Base-by-base conservation (phyloP, 2,113 vertebrate species). In the Pterocles orientalis region DNA sequence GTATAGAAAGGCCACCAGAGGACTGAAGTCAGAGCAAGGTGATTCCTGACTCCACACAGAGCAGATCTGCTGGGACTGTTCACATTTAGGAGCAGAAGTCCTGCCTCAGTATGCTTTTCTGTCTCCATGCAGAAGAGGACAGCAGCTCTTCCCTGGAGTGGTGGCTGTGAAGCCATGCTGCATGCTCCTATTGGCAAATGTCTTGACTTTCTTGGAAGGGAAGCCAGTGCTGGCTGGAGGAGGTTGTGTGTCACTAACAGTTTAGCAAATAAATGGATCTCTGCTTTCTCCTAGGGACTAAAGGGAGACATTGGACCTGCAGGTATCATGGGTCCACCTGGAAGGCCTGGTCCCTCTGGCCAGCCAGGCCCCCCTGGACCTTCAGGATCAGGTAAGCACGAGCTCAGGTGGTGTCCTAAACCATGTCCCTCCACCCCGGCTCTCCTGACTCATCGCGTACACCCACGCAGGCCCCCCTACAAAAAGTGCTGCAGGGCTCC, bases 331-430 rank as follows among this genome's bases (percentile, higher is more conserved):
- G 99, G 99, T 93, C 99, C 99, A 23, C 97, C 98, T 45, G 99
- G 99, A 39, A 98, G 98, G 50, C 99, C 98, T 70, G 99, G 99
- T 62, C 86, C 98, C 82, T 97, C 98, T 68, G 99, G 99, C 50
- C 98, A 98, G 91, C 98, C 99, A 1, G 99, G 99, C 20, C 98
- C 97, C 66, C 99, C 99, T 47, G 99, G 99, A 87, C 95, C 98
- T 12, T 98, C 98, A 33, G 98, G 98, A 61, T 97, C 98, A 98
- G 99, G 99, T 99, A 97, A 98, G 97, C 47, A n/a, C 19, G 47
- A 69, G 33, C 15, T 28, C 5, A 16, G 19, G 21, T 24, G 10
- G 15, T 25, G 3, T 58, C 56, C 36, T 47, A 66, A 88, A 19
- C 16, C 12, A 24, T 24, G 23, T 84, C 8, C 29, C 64, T 33